These are phyloP conservation scores for Glossophaga mutica DNA, from an alignment of 2,797 vertebrate genomes.

Conservation along the genomic window DNA sequence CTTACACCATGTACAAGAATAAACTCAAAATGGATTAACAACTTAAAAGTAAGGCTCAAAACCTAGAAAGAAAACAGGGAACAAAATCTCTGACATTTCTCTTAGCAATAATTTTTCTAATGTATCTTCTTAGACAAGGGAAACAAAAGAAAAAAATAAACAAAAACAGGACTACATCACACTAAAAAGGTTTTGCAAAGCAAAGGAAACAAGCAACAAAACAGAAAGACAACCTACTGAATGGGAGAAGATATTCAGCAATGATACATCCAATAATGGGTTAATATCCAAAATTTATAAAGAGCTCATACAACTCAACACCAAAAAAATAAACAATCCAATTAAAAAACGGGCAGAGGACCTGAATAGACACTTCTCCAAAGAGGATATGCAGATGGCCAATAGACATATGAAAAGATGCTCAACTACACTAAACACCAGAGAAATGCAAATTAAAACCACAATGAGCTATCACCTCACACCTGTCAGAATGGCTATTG, in stretches of 20 bases:
- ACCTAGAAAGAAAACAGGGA: background rate
- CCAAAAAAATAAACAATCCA: background rate
- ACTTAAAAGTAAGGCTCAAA: background rate
- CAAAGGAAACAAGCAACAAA: background rate
- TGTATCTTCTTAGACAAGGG: background rate
- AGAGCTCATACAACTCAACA: background rate
- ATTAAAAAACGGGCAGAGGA: background rate
- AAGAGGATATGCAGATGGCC: background rate
- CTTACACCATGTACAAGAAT: background rate
- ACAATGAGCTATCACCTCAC: background rate
- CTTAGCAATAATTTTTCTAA: background rate
- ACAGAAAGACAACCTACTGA: background rate
- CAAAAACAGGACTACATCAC: background rate
- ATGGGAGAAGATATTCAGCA: background rate
- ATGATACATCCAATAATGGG: background rate
- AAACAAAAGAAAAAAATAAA: background rate
- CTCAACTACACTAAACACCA: background rate
- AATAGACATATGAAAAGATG: background rate
- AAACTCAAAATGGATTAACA: background rate
- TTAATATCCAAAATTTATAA: background rate
- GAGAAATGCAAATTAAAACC: background rate
- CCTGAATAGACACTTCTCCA: background rate
- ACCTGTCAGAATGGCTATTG: background rate
- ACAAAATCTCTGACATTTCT: background rate
- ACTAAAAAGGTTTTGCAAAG: background rate